phyloP scores from a whole-genome alignment of 2,797 vertebrate species.

The Poecile montanus region DNA sequence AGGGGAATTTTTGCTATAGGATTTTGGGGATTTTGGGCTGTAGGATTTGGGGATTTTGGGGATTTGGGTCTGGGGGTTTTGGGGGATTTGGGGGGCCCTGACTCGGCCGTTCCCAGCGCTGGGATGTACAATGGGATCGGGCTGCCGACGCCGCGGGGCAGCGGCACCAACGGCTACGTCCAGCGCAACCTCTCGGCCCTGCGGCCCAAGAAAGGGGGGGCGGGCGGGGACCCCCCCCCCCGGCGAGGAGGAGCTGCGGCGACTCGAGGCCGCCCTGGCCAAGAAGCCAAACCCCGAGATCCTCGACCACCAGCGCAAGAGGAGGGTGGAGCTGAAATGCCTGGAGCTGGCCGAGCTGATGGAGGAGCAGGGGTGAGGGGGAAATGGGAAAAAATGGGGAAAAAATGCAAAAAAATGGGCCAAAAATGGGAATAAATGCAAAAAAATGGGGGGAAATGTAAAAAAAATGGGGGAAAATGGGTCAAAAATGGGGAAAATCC shows the following conservation, averaged over 20 bases:
- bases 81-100: not conserved
- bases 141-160: not conserved
- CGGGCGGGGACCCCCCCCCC: not conserved
- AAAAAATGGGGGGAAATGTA: too few relatives aligned
- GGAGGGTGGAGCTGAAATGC: conserved; percentile 94
- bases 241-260: conserved; percentile 89
- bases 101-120: not conserved
- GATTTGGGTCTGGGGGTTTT: too few relatives aligned
- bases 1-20: too few relatives aligned
- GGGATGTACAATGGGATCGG: not conserved
- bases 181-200: not conserved
- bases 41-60: too few relatives aligned
- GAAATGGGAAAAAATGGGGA: too few relatives aligned
- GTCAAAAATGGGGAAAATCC: too few relatives aligned
- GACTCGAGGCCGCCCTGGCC: conserved; percentile 90
- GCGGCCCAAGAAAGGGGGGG: not conserved
- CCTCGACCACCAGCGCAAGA: conserved; percentile 93
- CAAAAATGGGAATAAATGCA: too few relatives aligned
- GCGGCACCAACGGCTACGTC: not conserved
- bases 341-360: conserved; percentile 95
- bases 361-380: conserved; percentile 91
- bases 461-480: too few relatives aligned
- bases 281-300: conserved; percentile 92
- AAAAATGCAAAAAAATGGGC: too few relatives aligned
- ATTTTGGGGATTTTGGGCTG: too few relatives aligned